Conservation (phyloP, 2,113 vertebrate species). For the Pachyramphus minor region DNA sequence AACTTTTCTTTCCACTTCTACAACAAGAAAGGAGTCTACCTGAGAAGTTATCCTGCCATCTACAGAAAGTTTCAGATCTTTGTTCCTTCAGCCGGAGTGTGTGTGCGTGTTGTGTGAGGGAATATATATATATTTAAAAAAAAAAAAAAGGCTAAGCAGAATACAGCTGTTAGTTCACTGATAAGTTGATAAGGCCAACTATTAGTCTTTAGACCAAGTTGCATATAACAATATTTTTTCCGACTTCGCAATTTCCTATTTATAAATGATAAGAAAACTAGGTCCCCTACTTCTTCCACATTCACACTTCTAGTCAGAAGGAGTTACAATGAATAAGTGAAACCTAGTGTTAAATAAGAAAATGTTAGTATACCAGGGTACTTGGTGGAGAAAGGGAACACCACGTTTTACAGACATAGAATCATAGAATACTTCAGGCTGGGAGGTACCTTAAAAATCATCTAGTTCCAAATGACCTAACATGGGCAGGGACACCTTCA, state of each 20-base stretch:
- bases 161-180: rapidly evolving
- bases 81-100: rapidly evolving
- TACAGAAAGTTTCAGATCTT: background rate
- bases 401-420: background rate
- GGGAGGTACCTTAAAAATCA: rapidly evolving
- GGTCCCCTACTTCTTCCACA: background rate
- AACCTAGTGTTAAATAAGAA: background rate
- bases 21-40: background rate
- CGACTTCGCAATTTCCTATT: background rate
- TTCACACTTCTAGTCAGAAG: background rate
- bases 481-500: too few species aligned
- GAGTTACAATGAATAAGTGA: background rate
- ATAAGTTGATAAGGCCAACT: background rate
- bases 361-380: background rate
- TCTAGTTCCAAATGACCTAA: rapidly evolving
- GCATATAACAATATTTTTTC: background rate
- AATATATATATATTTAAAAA: too few species aligned
- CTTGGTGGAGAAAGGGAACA: background rate
- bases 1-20: background rate
- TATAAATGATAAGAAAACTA: background rate
- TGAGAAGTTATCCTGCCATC: background rate
- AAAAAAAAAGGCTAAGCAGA: too few species aligned
- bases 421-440: background rate
- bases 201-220: background rate
- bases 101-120: too few species aligned